These are phyloP conservation scores for Hypotaenidia okinawae DNA, from an alignment of 2,797 vertebrate genomes.

Conservation along the genomic window DNA sequence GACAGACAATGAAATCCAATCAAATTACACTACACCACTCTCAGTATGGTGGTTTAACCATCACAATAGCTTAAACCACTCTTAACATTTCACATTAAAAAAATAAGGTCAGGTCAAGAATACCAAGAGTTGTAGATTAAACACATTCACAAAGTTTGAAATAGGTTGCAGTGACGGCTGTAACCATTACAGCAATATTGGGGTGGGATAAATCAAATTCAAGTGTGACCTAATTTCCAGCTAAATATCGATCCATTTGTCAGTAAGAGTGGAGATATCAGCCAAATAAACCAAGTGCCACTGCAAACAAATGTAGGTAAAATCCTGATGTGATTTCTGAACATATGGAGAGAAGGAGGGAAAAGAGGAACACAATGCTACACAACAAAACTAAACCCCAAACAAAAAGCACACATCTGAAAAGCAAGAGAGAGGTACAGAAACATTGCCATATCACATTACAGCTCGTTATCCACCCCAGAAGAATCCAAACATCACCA, in stretches of 20 bases:
- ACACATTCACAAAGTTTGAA: not conserved
- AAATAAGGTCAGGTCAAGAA: not conserved
- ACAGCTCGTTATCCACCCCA: not conserved
- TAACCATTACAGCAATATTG: not conserved
- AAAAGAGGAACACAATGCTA: not conserved
- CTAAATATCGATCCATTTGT: not conserved
- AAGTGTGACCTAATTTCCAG: not conserved
- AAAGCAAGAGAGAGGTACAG: not conserved
- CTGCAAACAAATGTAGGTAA: not conserved
- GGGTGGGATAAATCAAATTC: not conserved
- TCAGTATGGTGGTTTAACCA: not conserved
- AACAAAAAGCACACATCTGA: not conserved
- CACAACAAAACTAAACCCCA: not conserved
- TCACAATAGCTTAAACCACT: not conserved
- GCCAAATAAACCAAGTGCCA: not conserved
- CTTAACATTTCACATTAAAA: not conserved
- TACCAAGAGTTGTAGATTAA: not conserved
- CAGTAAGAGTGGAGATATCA: not conserved
- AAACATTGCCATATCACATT: not conserved
- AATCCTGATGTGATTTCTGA: not conserved
- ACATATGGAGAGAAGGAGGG: accelerated
- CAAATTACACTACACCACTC: not conserved
- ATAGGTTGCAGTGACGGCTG: not conserved
- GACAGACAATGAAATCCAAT: not conserved
- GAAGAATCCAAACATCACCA: not conserved